Conservation (phyloP, 2,888 invertebrate species). For the Venustoraphidia nigricollis region DNA sequence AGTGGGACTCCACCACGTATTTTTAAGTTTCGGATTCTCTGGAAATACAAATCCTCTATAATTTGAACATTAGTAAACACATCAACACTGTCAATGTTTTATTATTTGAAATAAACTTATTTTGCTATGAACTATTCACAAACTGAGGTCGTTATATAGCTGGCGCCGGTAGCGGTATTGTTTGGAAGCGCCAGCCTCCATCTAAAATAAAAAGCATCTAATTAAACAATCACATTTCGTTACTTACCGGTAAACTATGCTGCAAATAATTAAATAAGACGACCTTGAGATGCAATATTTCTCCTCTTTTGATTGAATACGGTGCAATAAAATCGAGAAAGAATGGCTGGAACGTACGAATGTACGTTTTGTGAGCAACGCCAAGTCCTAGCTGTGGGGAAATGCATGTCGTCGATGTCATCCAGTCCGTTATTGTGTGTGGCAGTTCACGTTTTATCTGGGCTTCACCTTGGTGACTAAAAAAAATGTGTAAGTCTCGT, state of each 20-base stretch:
- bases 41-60: no score
- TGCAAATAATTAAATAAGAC: conserved; percentile 58
- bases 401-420: conserved; percentile 38
- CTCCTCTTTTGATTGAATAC: conserved; percentile 47
- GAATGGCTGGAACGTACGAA: conserved; percentile 51
- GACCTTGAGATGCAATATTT: conserved; percentile 45
- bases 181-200: no score
- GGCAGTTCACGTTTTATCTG: conserved; percentile 31
- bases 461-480: conserved; percentile 24
- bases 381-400: conserved; percentile 32
- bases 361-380: conserved; percentile 23
- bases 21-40: no score
- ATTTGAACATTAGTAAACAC: no score
- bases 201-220: no score
- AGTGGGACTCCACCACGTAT: no score
- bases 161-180: no score
- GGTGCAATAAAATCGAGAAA: conserved; percentile 57
- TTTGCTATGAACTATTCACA: no score
- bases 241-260: conserved; percentile 47
- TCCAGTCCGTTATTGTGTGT: conserved; percentile 45
- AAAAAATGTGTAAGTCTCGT: conserved; percentile 4
- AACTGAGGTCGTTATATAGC: no score
- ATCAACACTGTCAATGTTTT: no score
- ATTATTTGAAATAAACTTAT: no score
- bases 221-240: background rate